Percentiles rank a stretch among this genome's conserved stretches.
These are phyloP conservation scores for Hippocampus abdominalis DNA, from an alignment of 2,113 vertebrate genomes.

Conservation along the genomic window DNA sequence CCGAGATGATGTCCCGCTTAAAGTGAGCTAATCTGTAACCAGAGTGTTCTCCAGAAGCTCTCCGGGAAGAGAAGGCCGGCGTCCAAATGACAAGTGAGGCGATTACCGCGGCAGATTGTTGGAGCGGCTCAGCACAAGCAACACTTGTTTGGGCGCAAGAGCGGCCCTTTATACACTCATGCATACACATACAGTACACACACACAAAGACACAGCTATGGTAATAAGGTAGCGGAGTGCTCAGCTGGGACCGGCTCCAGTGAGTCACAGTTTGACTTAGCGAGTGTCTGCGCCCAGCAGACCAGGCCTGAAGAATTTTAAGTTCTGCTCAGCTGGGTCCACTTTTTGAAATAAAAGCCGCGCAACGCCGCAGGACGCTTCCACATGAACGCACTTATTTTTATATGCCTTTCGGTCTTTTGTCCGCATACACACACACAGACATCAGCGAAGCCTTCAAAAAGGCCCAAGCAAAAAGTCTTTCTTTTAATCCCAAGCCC, in stretches of 20 bases:
- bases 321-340: not conserved
- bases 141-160: slow-evolving; percentile 29
- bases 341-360: not conserved
- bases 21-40: slow-evolving; percentile 27
- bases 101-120: slow-evolving; percentile 56
- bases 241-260: slow-evolving; percentile 6
- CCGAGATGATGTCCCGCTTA: slow-evolving; percentile 24
- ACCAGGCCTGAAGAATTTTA: not conserved
- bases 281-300: not conserved
- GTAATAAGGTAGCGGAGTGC: not conserved
- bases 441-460: not conserved
- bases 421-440: not conserved
- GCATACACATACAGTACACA: not conserved
- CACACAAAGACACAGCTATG: not conserved
- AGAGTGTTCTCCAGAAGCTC: slow-evolving; percentile 39
- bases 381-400: not conserved
- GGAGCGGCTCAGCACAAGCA: slow-evolving; percentile 34
- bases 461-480: not conserved
- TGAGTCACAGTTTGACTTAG: not conserved
- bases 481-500: not conserved
- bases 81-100: slow-evolving; percentile 50
- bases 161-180: slow-evolving; percentile 21
- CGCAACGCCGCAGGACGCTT: not conserved
- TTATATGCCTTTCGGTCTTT: not conserved
- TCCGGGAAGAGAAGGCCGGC: slow-evolving; percentile 22